A percentile compares a stretch with the other conserved stretches of the same genome.
These are phyloP conservation scores for Planiliza haematocheilus DNA, from an alignment of 2,113 vertebrate species.

Conservation along the genomic window DNA sequence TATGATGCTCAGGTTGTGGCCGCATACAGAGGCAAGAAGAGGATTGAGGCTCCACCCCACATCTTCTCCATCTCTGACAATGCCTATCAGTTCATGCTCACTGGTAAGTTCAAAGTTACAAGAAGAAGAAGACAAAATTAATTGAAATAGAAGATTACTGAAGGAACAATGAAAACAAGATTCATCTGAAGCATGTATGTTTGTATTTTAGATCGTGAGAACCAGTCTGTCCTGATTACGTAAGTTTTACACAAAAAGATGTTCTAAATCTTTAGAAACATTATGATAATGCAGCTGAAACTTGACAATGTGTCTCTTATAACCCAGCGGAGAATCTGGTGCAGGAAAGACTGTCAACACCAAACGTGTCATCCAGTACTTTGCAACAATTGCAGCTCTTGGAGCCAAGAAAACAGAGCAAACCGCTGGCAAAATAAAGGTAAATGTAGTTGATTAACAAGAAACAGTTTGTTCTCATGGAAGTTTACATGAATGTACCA, in stretches of 20 bases:
- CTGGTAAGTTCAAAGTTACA: too few species aligned
- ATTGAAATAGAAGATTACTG: too few species aligned
- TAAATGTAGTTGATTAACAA: conserved; percentile 43
- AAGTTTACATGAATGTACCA: too few species aligned
- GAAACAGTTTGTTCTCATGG: neutral
- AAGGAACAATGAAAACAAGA: neutral
- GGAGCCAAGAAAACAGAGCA: conserved; percentile 67
- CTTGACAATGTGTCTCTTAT: conserved; percentile 55
- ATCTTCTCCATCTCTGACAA: too few species aligned
- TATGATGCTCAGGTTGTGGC: too few species aligned
- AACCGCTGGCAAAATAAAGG: conserved; percentile 86
- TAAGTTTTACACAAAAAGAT: conserved; percentile 69
- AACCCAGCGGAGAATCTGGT: conserved; percentile 91
- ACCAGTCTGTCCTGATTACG: conserved; percentile 89
- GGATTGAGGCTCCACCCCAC: too few species aligned
- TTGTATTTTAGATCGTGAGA: conserved; percentile 85
- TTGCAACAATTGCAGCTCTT: conserved; percentile 90
- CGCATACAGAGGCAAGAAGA: too few species aligned
- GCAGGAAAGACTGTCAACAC: conserved; percentile 96
- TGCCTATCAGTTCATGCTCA: too few species aligned
- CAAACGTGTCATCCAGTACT: conserved; percentile 94
- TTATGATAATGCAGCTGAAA: neutral
- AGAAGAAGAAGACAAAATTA: too few species aligned
- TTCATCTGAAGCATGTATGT: neutral
- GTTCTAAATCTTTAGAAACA: conserved; percentile 19